Evolutionary conservation across 2,113 vertebrate genomes (phyloP), one percentile per base, ranked within the genome.

Genomic region (Pelecanus crispus): DNA sequence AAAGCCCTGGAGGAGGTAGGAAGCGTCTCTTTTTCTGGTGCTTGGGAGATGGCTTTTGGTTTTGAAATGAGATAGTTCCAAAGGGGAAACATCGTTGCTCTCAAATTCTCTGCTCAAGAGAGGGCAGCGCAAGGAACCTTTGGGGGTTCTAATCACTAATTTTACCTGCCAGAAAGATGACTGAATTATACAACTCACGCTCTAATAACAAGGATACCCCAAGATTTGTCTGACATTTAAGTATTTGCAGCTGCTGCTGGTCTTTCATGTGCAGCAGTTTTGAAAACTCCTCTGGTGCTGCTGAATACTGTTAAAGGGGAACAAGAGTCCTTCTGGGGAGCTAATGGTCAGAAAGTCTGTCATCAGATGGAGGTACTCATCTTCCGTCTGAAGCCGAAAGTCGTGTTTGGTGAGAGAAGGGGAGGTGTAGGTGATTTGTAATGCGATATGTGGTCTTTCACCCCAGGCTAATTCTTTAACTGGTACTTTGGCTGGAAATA

Each of bases 1-100:
- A 97, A 96, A 72, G 97, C 97, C 95, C 97, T 93, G 14, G 98
- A 98, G 8, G 99, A 99, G 99, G 99, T 99, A 79, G 98, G 98
- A 83, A 50, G 49, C 50, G 4, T 78, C 52, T 88, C 42, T 68
- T 83, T 88, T 77, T 77, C 73, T 75, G 52, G 17, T 93, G 73
- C 52, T 81, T 52, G 62, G 77, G 44, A 86, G 32, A 14, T 87
- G 53, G 73, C 40, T 81, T 85, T 83, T 86, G 36, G 61, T 80
- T 75, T 65, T 83, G 81, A 87, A 87, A 73, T 52, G 11, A 77
- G 40, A n/a, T n/a, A 0, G 7, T 80, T 93, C 31, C n/a, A 89
- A 67, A 95, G 29, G 62, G 31, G 29, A 84, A 77, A 52, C 36
- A 34, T 55, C 77, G 50, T 11, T 29, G 71, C 26, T 4, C 3